Evolutionary conservation across 1,140 invertebrate species (phyloP).

Genomic region (Drosophila sulfurigaster): DNA sequence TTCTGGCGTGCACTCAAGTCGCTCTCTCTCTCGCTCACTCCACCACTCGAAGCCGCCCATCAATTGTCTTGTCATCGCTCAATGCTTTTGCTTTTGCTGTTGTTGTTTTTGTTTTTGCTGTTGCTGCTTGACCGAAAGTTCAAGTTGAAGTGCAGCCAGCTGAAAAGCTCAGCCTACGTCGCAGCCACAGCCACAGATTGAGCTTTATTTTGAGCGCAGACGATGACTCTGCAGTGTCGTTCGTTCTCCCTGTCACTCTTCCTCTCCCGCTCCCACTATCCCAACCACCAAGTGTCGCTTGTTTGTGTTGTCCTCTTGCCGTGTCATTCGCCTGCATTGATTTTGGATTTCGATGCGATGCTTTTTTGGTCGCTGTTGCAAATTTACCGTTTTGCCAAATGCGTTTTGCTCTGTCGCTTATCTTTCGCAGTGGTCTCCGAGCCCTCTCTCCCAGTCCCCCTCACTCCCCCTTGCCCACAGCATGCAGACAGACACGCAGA

Average conservation of each 20-base stretch:
- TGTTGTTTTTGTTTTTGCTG: slow-evolving; percentile 12
- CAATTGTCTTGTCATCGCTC: slow-evolving; percentile 77
- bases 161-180: slow-evolving; percentile 51
- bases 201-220: slow-evolving; percentile 8
- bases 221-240: slow-evolving; percentile 15
- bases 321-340: slow-evolving; percentile 78
- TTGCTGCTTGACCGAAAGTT: slow-evolving; percentile 55
- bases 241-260: neutral
- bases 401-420: slow-evolving; percentile 58
- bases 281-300: neutral
- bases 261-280: too few species aligned
- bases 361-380: slow-evolving; percentile 33
- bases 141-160: slow-evolving; percentile 76
- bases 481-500: slow-evolving; percentile 24
- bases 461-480: neutral
- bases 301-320: slow-evolving; percentile 22
- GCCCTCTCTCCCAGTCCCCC: neutral
- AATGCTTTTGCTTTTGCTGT: slow-evolving; percentile 30
- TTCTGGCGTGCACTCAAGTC: slow-evolving; percentile 3
- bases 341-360: slow-evolving; percentile 49
- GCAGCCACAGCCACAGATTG: neutral
- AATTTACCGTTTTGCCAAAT: slow-evolving; percentile 68
- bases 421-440: slow-evolving; percentile 12
- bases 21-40: neutral
- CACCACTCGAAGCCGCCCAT: slow-evolving; percentile 54